Percentiles rank a stretch among this genome's conserved stretches.
Evolutionary conservation across 2,113 vertebrate genomes (phyloP).

Genomic region (Okapia johnstoni): DNA sequence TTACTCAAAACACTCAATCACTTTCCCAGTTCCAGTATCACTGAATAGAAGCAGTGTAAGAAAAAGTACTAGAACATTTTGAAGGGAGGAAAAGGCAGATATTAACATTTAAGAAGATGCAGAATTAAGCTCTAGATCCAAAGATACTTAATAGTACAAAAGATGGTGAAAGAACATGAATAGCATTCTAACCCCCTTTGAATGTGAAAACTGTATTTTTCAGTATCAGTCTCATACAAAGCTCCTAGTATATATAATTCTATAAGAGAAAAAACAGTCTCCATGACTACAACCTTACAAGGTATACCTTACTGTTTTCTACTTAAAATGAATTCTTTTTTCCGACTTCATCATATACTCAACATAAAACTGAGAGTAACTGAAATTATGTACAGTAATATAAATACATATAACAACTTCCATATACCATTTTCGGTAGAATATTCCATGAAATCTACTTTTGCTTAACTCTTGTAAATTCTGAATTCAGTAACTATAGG

Average conservation of each 20-base stretch:
- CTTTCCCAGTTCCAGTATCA: not conserved
- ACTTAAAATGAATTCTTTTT: not conserved
- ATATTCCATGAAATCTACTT: not conserved
- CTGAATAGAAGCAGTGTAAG: not conserved
- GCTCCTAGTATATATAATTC: not conserved
- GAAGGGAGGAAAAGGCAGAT: not conserved
- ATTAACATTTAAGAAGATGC: not conserved
- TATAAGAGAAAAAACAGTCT: not conserved
- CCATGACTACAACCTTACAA: not conserved
- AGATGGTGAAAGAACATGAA: not conserved
- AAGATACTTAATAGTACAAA: not conserved
- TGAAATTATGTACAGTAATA: not conserved
- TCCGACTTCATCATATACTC: not conserved
- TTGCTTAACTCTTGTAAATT: not conserved
- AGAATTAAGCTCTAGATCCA: not conserved
- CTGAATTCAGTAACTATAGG: not conserved
- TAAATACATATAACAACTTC: not conserved
- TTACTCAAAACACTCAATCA: not conserved
- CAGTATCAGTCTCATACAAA: not conserved
- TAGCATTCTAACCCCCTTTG: not conserved
- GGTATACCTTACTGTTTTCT: not conserved
- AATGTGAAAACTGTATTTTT: not conserved
- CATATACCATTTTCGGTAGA: not conserved
- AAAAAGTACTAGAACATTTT: not conserved
- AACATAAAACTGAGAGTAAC: slow-evolving; percentile 2